Percentiles rank a stretch among this genome's conserved stretches.
These are phyloP conservation scores for Pygocentrus nattereri DNA, from an alignment of 2,797 vertebrate species.

Conservation along the genomic window DNA sequence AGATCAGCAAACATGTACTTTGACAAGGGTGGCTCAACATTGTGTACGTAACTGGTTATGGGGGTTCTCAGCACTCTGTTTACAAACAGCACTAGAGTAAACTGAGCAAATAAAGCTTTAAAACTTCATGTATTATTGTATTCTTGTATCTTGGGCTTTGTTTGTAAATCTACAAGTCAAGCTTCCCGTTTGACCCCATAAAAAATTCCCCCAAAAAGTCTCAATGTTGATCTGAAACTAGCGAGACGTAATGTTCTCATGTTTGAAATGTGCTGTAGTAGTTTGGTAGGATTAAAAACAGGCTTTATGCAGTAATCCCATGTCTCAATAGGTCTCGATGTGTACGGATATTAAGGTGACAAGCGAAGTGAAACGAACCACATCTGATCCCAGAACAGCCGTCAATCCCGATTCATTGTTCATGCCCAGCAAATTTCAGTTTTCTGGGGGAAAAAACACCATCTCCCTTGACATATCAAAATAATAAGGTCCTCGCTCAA, in stretches of 20 bases:
- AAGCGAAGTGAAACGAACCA: conserved; percentile 9
- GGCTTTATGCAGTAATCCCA: not conserved
- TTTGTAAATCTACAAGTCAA: too few species aligned
- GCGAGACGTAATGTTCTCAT: not conserved
- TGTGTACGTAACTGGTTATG: too few species aligned
- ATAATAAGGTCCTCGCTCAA: conserved; percentile 35
- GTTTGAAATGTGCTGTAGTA: not conserved
- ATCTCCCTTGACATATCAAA: conserved; percentile 31
- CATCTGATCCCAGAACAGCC: conserved; percentile 15
- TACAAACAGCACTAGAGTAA: too few species aligned
- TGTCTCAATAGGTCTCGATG: not conserved
- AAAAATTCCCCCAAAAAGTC: too few species aligned
- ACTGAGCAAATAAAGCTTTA: too few species aligned
- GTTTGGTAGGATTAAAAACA: not conserved
- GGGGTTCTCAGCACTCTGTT: too few species aligned
- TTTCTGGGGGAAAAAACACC: not conserved
- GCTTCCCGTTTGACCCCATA: too few species aligned
- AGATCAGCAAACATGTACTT: too few species aligned
- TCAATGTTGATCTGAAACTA: too few species aligned
- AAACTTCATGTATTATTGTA: too few species aligned
- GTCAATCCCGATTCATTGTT: conserved; percentile 34
- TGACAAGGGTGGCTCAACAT: too few species aligned
- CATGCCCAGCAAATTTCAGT: conserved; percentile 13
- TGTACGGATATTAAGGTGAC: not conserved
- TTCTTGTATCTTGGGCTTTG: too few species aligned